Conservation (phyloP, 1,140 invertebrate species). For the Caenorhabditis remanei region DNA sequence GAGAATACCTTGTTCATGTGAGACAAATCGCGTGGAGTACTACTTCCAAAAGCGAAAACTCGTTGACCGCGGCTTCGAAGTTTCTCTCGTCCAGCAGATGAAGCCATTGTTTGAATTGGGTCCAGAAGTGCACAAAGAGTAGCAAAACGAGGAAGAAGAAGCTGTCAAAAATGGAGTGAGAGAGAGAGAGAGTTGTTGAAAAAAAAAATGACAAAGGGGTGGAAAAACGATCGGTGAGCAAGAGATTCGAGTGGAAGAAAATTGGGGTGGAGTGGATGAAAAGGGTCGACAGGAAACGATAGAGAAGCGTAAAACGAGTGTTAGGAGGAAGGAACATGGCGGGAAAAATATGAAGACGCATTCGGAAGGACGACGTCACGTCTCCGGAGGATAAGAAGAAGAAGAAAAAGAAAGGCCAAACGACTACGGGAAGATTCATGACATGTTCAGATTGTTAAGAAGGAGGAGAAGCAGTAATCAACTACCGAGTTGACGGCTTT, state of each 20-base stretch:
- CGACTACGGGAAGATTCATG: slow-evolving; percentile 35
- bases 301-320: background rate
- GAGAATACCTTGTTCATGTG: slow-evolving; percentile 64
- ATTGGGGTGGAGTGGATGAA: slow-evolving; percentile 14
- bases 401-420: background rate
- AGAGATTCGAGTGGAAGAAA: slow-evolving; percentile 47
- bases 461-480: background rate
- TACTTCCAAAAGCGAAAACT: slow-evolving; percentile 62
- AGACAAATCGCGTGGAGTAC: slow-evolving; percentile 60
- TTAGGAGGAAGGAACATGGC: slow-evolving; percentile 10
- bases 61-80: slow-evolving; percentile 42
- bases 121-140: background rate
- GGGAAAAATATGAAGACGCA: slow-evolving; percentile 5
- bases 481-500: background rate
- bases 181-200: background rate
- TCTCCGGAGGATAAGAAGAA: slow-evolving; percentile 9
- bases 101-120: slow-evolving; percentile 46
- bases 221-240: slow-evolving; percentile 47
- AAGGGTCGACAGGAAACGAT: slow-evolving; percentile 6
- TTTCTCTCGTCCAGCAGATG: slow-evolving; percentile 60
- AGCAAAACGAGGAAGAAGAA: background rate
- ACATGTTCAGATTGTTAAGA: slow-evolving; percentile 21
- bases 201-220: background rate
- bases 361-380: slow-evolving; percentile 10
- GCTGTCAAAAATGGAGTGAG: background rate